phyloP scores from a whole-genome alignment of 2,797 vertebrate species.

The Acanthurus leucopareius region DNA sequence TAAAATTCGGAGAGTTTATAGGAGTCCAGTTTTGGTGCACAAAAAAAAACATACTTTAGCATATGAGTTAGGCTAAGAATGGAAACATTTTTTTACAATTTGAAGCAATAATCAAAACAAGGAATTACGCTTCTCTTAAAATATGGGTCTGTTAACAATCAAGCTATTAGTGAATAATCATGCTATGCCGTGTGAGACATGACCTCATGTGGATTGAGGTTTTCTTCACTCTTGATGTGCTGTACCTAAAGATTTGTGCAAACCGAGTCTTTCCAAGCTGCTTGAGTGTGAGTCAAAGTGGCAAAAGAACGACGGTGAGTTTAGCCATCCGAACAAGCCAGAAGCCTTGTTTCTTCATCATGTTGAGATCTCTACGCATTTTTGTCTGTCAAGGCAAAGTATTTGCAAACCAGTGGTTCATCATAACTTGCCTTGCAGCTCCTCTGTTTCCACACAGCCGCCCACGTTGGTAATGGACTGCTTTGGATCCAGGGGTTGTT shows the following conservation, averaged over 20 bases:
- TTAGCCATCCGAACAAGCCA: neutral
- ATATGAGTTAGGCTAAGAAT: constrained; percentile 4
- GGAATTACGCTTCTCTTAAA: neutral
- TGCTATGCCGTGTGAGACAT: constrained; percentile 1
- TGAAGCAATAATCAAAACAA: constrained; percentile 3
- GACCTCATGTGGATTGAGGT: neutral
- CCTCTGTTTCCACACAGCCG: constrained; percentile 36
- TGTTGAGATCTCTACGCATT: neutral
- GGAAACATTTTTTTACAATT: constrained; percentile 30
- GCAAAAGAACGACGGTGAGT: neutral
- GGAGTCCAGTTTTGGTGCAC: constrained; percentile 24
- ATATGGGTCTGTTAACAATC: constrained; percentile 2
- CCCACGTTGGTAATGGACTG: constrained; percentile 45
- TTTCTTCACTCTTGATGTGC: constrained; percentile 4
- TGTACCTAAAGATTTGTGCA: neutral
- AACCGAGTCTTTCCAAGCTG: neutral
- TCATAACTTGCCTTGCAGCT: constrained; percentile 29
- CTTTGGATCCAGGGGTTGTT: constrained; percentile 45
- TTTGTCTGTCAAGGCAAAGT: neutral
- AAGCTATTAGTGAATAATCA: constrained; percentile 8
- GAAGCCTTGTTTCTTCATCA: neutral
- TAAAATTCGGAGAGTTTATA: constrained; percentile 22
- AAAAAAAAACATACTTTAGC: constrained; percentile 31
- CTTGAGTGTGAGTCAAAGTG: neutral
- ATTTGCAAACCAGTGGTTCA: constrained; percentile 19